Base-by-base conservation (phyloP, 1,140 invertebrate species). In the Lepidurus couesii region DNA sequence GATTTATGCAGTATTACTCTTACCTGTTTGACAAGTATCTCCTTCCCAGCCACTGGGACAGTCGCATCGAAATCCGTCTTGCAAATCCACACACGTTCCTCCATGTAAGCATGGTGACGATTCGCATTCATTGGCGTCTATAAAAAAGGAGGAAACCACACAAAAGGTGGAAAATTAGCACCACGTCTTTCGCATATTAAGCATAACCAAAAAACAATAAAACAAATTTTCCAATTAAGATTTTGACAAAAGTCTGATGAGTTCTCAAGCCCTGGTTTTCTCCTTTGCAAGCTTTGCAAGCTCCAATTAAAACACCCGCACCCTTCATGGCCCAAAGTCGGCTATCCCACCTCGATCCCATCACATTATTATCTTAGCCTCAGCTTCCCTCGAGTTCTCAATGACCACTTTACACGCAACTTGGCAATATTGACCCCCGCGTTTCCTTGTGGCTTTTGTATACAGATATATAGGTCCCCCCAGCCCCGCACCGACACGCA, bases 21-120 rank as follows among this genome's bases (percentile, higher is more conserved):
- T 85, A 87, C 90, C 91, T 82, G 90, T 88, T 83, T 95, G 91
- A 84, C 94, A 95, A 78, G 90, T 87, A 74, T 89, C 87, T 44
- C 94, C 95, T 80, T 91, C 90, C 93, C 94, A 97, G 42, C 93
- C 91, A 7, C 90, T 83, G 11, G 90, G 89, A 85, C 94, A 95
- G 74, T 90, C 87, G 84, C 94, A 95, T 75, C 87, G 87, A 85
- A 93, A 95, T 11, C 89, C 88, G 82, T 93, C 90, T 77, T 90
- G 88, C 75, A 91, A 86, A 83, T 93, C 91, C 34, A 92, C 86
- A 85, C 95, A 98, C 76, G 90, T 93, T 47, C 93, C 95, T 75
- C 92, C 92, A 86, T 97, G 95, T 84, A 92, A 89, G 84, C 95
- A 97, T 0, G 95, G 92, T 81, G 90, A 89, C 8, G 90, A 92